Evolutionary conservation across 2,888 invertebrate genomes (phyloP), one percentile per base, ranked within the genome.

Genomic region (Criorhina ranunculi): DNA sequence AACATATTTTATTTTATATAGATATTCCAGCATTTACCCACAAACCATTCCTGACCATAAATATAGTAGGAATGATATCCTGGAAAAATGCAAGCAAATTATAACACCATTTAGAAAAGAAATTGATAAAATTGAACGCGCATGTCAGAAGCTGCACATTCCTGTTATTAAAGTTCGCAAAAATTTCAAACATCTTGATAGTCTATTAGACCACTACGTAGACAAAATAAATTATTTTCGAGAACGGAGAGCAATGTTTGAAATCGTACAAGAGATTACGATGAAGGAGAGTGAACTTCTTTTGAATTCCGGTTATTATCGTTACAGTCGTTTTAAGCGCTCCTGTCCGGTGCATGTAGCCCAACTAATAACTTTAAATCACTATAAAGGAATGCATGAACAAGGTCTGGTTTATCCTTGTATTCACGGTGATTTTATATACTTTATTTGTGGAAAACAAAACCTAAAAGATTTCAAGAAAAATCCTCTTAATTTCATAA

Each of bases 331-430:
- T 87, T 95, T 95, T 89, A 93, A 94, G 19, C 92, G 93, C 69
- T 93, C 93, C 88, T 95, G 95, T 89, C 95, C 95, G 0, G 95
- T 95, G 0, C 93, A 94, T 88, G 91, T 94, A 59, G 92, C 89
- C 88, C 92, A 93, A 60, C 9, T 86, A 12, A 69, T 82, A 46
- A 70, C 70, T 0, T 3, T 83, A 1, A 83, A 83, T 33, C 77
- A 77, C 24, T 86, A 60, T 19, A 24, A 72, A 5, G 86, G 81
- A 9, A 46, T 66, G 11, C 17, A 37, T 40, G 42, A 12, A 7
- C 57, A 67, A 12, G 46, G 90, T 51, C 90, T 92, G 46, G 88
- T 94, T 15, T 94, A 90, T 90, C 93, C 95, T 0, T 91, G 94
- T 6, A 90, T 94, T 51, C 93, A 95, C 89, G 91, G 94, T 40